Evolutionary conservation across 2,888 invertebrate genomes (phyloP).

Genomic region (Cataglyphis rosenhaueri): DNA sequence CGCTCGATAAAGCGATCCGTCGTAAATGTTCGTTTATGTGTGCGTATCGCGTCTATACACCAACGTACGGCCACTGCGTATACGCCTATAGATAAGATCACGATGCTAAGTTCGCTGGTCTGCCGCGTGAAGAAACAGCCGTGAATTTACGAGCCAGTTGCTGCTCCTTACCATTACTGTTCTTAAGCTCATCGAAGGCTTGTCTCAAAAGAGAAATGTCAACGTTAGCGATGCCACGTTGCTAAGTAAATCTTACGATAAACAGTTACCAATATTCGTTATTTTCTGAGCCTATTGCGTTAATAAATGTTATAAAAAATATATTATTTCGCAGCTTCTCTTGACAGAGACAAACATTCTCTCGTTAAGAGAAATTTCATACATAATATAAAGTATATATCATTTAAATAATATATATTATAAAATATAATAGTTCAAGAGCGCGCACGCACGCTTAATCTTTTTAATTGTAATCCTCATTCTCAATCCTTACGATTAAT

Average conservation of each 20-base stretch:
- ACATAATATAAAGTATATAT: background rate
- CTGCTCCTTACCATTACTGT: constrained; percentile 34
- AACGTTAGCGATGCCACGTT: background rate
- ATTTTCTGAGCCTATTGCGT: background rate
- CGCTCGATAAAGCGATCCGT: constrained; percentile 50
- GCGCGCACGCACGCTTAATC: background rate
- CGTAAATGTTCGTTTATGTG: constrained; percentile 26
- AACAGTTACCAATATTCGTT: background rate
- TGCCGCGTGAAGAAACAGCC: constrained; percentile 63
- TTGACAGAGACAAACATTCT: background rate
- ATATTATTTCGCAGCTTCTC: background rate
- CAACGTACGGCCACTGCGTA: constrained; percentile 54
- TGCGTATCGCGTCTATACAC: constrained; percentile 34
- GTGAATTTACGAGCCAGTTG: constrained; percentile 67
- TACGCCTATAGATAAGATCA: constrained; percentile 68
- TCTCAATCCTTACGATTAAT: constrained; percentile 4
- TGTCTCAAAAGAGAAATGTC: constrained; percentile 11
- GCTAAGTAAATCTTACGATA: background rate
- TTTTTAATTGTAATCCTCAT: background rate
- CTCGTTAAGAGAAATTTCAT: background rate
- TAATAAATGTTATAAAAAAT: background rate
- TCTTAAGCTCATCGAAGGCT: background rate
- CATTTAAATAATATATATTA: background rate
- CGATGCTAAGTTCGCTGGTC: constrained; percentile 65
- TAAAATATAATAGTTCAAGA: background rate